A percentile compares a stretch with the other conserved stretches of the same genome.
These are phyloP conservation scores for Tetragonula carbonaria DNA, from an alignment of 2,888 invertebrate genomes.

Conservation along the genomic window DNA sequence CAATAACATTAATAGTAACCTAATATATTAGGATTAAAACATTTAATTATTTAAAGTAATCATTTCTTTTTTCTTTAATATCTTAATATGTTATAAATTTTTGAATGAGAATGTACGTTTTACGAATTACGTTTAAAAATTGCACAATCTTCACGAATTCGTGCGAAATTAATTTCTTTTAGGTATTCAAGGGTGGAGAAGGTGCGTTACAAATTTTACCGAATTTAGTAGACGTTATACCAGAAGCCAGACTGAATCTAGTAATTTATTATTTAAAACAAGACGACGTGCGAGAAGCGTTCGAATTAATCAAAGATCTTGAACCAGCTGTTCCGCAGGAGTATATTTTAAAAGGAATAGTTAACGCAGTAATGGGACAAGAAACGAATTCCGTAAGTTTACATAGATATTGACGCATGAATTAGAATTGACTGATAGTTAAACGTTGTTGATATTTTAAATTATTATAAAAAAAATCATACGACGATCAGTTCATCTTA, in stretches of 20 bases:
- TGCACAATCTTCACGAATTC: not conserved
- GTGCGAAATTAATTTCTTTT: not conserved
- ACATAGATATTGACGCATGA: too few relatives aligned
- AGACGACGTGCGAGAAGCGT: conserved; percentile 95
- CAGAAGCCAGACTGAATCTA: conserved; percentile 97
- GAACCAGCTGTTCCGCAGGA: conserved; percentile 98
- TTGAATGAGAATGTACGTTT: too few relatives aligned
- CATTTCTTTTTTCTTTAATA: not conserved
- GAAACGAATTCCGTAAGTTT: conserved; percentile 93
- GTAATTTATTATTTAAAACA: conserved; percentile 97
- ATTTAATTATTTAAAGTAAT: too few relatives aligned
- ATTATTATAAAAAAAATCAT: too few relatives aligned
- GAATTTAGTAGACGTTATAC: conserved; percentile 95
- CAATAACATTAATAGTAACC: too few relatives aligned
- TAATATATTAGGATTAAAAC: too few relatives aligned
- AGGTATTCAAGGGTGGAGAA: conserved; percentile 95
- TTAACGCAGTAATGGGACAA: conserved; percentile 96
- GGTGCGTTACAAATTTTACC: conserved; percentile 97
- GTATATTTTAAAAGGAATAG: conserved; percentile 98
- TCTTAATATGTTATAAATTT: too few relatives aligned
- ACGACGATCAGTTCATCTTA: too few relatives aligned
- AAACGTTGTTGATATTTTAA: too few relatives aligned
- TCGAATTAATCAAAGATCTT: conserved; percentile 94
- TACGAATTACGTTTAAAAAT: too few relatives aligned
- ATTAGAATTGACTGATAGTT: too few relatives aligned